Evolutionary conservation across 2,797 vertebrate genomes (phyloP).

Genomic region (Poeciliopsis gracilis): DNA sequence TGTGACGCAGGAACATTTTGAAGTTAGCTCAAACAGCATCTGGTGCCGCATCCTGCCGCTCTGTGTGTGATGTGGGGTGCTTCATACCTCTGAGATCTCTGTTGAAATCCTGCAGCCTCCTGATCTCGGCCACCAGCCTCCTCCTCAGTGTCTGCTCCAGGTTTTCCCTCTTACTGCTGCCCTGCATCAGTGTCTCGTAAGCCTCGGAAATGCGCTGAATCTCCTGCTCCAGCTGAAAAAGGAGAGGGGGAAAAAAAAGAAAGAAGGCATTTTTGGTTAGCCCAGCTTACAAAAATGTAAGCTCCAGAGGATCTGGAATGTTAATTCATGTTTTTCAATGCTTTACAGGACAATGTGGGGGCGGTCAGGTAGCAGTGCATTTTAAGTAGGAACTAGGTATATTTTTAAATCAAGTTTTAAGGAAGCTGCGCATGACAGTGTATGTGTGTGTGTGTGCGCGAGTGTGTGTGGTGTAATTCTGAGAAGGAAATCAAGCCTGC

Average conservation of each 20-base stretch:
- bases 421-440: slow-evolving; percentile 15
- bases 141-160: slow-evolving; percentile 93
- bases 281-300: slow-evolving; percentile 55
- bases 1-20: slow-evolving; percentile 61
- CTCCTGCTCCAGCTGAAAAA: slow-evolving; percentile 91
- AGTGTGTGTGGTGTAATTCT: slow-evolving; percentile 52
- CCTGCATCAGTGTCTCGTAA: slow-evolving; percentile 93
- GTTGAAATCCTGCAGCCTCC: slow-evolving; percentile 95
- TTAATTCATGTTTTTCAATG: slow-evolving; percentile 56
- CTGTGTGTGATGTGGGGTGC: too few relatives aligned
- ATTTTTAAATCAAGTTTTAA: neutral
- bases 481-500: slow-evolving; percentile 68
- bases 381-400: neutral
- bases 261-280: slow-evolving; percentile 58
- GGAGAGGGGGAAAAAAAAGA: slow-evolving; percentile 18
- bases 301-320: slow-evolving; percentile 52
- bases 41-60: neutral
- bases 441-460: slow-evolving; percentile 29
- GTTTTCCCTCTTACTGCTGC: slow-evolving; percentile 91
- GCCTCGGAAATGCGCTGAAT: slow-evolving; percentile 95
- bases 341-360: slow-evolving; percentile 32
- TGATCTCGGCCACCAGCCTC: slow-evolving; percentile 90
- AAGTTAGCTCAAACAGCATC: slow-evolving; percentile 13
- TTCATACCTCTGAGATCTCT: slow-evolving; percentile 89
- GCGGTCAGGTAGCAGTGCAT: neutral